Conservation (phyloP, 2,888 invertebrate genomes). For the Cheilosia variabilis region DNA sequence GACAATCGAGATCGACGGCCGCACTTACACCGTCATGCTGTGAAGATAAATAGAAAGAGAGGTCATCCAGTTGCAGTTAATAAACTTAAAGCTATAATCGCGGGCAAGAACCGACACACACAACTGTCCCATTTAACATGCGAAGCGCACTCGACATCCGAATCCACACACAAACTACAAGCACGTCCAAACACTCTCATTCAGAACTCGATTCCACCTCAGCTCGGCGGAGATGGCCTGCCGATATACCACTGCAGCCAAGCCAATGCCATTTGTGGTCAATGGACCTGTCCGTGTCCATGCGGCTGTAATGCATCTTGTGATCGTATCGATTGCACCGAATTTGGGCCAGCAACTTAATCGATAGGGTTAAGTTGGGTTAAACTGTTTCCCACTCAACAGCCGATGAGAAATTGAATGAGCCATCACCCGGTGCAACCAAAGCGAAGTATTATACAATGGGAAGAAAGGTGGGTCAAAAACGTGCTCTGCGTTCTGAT, state of each 20-base stretch:
- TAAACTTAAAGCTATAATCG: neutral
- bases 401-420: conserved; percentile 29
- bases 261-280: conserved; percentile 48
- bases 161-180: conserved; percentile 5
- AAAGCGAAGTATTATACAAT: conserved; percentile 8
- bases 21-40: conserved; percentile 60
- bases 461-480: conserved; percentile 68
- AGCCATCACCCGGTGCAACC: conserved; percentile 25
- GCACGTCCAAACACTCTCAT: conserved; percentile 3
- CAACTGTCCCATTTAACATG: conserved; percentile 66
- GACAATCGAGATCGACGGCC: conserved; percentile 42
- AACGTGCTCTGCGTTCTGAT: conserved; percentile 63
- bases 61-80: conserved; percentile 9
- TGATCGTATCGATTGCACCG: conserved; percentile 13
- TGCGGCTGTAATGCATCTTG: conserved; percentile 42
- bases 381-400: conserved; percentile 27
- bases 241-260: neutral
- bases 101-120: conserved; percentile 9
- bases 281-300: conserved; percentile 51
- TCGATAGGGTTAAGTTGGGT: conserved; percentile 55
- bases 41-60: conserved; percentile 19
- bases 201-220: conserved; percentile 13
- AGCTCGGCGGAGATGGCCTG: neutral
- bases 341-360: conserved; percentile 13
- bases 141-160: conserved; percentile 54